These are phyloP conservation scores for Tachina lurida DNA, from an alignment of 2,888 invertebrate genomes.

Conservation along the genomic window DNA sequence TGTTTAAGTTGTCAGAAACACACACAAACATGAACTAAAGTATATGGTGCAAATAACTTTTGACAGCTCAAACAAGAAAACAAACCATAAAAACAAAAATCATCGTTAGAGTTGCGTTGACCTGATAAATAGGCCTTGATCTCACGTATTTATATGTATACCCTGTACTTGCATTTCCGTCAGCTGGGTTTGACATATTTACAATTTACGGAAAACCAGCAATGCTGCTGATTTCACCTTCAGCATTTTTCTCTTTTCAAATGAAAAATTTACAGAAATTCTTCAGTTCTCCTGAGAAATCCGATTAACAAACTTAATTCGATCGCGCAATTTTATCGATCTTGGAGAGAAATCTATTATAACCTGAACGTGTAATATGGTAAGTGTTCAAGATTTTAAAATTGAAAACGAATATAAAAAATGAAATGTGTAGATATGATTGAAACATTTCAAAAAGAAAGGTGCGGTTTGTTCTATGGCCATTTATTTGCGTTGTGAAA, in stretches of 20 bases:
- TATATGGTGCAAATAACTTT: too few relatives aligned
- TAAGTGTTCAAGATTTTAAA: slow-evolving; percentile 53
- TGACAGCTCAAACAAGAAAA: too few relatives aligned
- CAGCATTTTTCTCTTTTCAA: too few relatives aligned
- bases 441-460: background rate
- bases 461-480: slow-evolving; percentile 1
- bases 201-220: too few relatives aligned
- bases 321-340: slow-evolving; percentile 77
- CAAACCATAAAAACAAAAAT: too few relatives aligned
- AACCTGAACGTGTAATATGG: slow-evolving; percentile 65
- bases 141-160: too few relatives aligned
- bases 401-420: slow-evolving; percentile 34
- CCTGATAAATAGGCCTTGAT: too few relatives aligned
- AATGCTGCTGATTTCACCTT: too few relatives aligned
- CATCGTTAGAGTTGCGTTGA: too few relatives aligned
- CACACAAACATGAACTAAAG: too few relatives aligned
- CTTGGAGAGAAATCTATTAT: slow-evolving; percentile 54
- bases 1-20: too few relatives aligned
- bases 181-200: background rate
- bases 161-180: too few relatives aligned
- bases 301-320: slow-evolving; percentile 71
- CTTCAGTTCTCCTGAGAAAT: slow-evolving; percentile 48
- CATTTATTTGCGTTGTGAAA: slow-evolving; percentile 19
- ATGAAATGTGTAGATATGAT: slow-evolving; percentile 34
- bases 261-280: background rate